Evolutionary conservation across 2,797 vertebrate genomes (phyloP).

Genomic region (Rhinoraja longicauda): DNA sequence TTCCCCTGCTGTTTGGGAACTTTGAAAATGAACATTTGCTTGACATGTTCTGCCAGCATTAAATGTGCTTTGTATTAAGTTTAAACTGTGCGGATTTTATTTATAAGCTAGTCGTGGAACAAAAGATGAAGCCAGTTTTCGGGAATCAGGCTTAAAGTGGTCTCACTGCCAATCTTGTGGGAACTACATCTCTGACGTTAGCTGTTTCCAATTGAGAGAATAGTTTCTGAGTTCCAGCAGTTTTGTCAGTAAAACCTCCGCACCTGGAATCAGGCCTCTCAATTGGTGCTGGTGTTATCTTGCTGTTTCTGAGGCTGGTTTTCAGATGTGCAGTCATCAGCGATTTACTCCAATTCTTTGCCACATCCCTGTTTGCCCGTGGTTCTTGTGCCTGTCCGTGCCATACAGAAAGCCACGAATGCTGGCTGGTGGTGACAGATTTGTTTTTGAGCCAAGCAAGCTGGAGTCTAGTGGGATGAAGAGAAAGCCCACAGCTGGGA

Average conservation of each 20-base stretch:
- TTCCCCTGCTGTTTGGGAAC: background rate
- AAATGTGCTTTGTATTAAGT: constrained; percentile 13
- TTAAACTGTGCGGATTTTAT: background rate
- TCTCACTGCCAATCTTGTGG: background rate
- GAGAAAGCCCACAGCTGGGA: background rate
- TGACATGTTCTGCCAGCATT: background rate
- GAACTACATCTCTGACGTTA: background rate
- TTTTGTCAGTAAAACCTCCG: background rate
- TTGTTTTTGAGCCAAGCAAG: background rate
- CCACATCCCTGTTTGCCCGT: background rate
- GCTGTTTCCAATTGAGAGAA: background rate
- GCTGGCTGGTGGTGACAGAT: background rate
- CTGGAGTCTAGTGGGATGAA: background rate
- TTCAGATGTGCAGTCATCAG: background rate
- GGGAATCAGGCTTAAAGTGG: background rate
- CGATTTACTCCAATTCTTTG: background rate
- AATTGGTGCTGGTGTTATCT: background rate
- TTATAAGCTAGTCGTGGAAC: background rate
- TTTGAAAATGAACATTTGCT: background rate
- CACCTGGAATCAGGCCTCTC: background rate
- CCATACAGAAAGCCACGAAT: background rate
- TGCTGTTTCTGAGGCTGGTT: background rate
- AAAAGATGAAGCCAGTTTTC: background rate
- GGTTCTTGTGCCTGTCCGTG: background rate
- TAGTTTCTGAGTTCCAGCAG: background rate